Conservation (phyloP, 2,888 invertebrate genomes). For the Troides helena region DNA sequence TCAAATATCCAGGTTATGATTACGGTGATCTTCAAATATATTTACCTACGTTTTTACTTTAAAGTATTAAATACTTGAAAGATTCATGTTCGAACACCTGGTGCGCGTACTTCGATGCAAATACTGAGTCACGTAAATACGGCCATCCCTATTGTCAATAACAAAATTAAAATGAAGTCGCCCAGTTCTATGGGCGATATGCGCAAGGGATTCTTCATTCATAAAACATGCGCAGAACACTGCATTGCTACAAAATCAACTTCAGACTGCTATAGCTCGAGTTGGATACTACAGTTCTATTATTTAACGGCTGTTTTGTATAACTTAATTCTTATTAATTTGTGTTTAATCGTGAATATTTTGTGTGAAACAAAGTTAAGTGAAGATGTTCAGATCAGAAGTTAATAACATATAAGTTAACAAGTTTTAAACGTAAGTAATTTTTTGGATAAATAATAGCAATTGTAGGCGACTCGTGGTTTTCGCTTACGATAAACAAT, state of each 20-base stretch:
- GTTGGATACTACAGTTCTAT: conserved; percentile 55
- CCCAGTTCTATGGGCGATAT: conserved; percentile 50
- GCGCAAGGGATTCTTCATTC: conserved; percentile 63
- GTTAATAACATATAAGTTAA: background rate
- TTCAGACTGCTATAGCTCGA: conserved; percentile 56
- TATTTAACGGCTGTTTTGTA: conserved; percentile 47
- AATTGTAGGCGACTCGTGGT: background rate
- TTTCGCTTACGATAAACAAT: background rate
- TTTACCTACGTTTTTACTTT: too few relatives aligned
- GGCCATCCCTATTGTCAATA: conserved; percentile 56
- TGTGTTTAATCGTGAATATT: conserved; percentile 37
- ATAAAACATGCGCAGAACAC: conserved; percentile 73
- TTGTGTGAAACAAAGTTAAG: conserved; percentile 38
- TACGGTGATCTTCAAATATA: too few relatives aligned
- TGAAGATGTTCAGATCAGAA: conserved; percentile 49
- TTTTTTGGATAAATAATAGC: background rate
- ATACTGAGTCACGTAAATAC: too few relatives aligned
- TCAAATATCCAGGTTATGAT: too few relatives aligned
- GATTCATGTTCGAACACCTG: too few relatives aligned
- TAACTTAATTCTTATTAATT: conserved; percentile 48
- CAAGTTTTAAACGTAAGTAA: background rate
- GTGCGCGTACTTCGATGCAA: too few relatives aligned
- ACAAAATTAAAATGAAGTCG: conserved; percentile 58
- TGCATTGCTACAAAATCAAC: conserved; percentile 76
- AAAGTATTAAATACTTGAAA: too few relatives aligned